A percentile compares a stretch with the other conserved stretches of the same genome.
Conservation (phyloP, 2,797 vertebrate species). For the Vespertilio murinus region DNA sequence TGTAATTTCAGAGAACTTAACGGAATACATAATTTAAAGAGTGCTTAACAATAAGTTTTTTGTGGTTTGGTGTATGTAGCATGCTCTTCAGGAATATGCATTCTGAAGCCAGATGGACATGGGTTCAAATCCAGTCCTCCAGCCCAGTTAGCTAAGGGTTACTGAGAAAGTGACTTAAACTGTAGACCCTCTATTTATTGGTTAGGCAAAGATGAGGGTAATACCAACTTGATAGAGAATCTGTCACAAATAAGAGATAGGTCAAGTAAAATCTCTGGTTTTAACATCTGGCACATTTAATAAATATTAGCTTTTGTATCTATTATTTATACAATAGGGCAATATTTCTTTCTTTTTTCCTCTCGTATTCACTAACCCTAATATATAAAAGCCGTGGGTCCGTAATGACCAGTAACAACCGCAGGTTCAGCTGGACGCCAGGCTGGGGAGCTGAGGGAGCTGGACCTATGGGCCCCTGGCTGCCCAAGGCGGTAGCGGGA, state of each 20-base stretch:
- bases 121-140: background rate
- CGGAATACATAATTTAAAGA: background rate
- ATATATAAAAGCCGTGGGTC: too few relatives aligned
- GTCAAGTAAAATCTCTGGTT: background rate
- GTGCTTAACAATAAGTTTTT: background rate
- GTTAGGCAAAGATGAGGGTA: background rate
- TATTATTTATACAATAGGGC: background rate
- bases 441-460: too few relatives aligned
- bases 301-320: background rate
- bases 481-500: too few relatives aligned
- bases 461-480: too few relatives aligned
- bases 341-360: background rate
- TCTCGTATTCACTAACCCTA: background rate
- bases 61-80: background rate
- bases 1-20: background rate
- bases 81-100: background rate
- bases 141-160: background rate
- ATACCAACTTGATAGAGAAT: background rate
- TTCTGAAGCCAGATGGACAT: background rate
- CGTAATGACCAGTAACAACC: too few relatives aligned
- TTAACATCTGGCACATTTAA: background rate
- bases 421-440: too few relatives aligned
- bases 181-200: background rate
- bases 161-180: background rate
- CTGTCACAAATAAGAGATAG: background rate